Evolutionary conservation across 2,888 invertebrate species (phyloP).

Genomic region (Caenorhabditis macrosperma): DNA sequence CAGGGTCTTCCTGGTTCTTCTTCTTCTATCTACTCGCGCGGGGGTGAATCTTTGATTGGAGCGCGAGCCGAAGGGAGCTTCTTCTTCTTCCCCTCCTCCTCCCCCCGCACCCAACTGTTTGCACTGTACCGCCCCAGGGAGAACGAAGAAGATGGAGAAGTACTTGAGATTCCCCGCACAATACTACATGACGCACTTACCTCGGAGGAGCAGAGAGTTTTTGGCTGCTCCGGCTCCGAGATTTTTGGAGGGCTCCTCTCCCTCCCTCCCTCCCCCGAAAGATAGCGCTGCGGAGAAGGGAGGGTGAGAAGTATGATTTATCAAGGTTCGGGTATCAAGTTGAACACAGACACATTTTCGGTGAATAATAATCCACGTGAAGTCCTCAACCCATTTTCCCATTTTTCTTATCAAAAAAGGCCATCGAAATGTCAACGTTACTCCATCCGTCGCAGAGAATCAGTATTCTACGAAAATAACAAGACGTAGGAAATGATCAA

Average conservation of each 20-base stretch:
- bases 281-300: no score
- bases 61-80: neutral
- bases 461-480: no score
- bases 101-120: neutral
- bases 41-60: conserved; percentile 22
- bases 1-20: neutral
- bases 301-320: neutral
- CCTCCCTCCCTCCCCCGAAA: no score
- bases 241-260: no score
- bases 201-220: neutral
- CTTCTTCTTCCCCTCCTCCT: neutral
- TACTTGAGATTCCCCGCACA: conserved; percentile 54
- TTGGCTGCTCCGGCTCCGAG: neutral
- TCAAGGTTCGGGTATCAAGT: no score
- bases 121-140: conserved; percentile 30
- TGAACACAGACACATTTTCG: no score
- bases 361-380: no score
- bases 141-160: conserved; percentile 43
- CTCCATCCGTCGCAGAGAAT: no score
- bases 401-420: no score
- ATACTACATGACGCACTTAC: conserved; percentile 59
- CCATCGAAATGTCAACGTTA: no score
- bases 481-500: conserved; percentile 61
- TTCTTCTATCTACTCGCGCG: neutral
- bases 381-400: no score